Evolutionary conservation across 2,797 vertebrate genomes (phyloP).

Genomic region (Microchirus variegatus): DNA sequence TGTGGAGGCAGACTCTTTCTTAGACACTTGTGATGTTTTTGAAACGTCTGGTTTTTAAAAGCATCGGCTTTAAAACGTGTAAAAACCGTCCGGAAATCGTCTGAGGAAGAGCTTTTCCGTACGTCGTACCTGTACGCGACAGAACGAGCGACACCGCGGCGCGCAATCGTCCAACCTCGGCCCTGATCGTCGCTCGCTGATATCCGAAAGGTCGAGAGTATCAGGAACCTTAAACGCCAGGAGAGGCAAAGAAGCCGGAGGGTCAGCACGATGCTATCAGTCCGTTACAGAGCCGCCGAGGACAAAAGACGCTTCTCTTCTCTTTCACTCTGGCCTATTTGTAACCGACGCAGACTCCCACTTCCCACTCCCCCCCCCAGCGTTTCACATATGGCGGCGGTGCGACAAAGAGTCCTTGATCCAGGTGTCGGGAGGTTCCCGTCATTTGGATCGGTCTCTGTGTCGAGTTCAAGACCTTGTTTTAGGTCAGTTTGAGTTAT

Average conservation of each 20-base stretch:
- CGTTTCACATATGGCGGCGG: conserved; percentile 54
- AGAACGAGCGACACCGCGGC: too few relatives aligned
- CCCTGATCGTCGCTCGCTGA: conserved; percentile 30
- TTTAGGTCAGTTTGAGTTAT: conserved; percentile 45
- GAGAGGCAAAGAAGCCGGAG: conserved; percentile 58
- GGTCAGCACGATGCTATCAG: conserved; percentile 77
- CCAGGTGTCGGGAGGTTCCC: conserved; percentile 76
- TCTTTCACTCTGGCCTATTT: conserved; percentile 76
- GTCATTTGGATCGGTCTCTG: conserved; percentile 52
- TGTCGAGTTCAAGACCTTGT: conserved; percentile 53
- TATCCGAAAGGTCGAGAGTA: conserved; percentile 68
- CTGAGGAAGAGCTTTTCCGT: too few relatives aligned
- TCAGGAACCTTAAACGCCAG: conserved; percentile 63
- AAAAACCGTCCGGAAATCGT: too few relatives aligned
- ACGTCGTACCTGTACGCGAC: too few relatives aligned
- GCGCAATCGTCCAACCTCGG: too few relatives aligned
- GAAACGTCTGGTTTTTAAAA: too few relatives aligned
- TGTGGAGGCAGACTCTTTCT: too few relatives aligned
- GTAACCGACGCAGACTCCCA: conserved; percentile 57
- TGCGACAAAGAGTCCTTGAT: conserved; percentile 67
- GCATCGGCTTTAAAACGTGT: too few relatives aligned
- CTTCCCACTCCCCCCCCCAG: too few relatives aligned
- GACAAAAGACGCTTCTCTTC: conserved; percentile 73
- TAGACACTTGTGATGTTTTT: too few relatives aligned
- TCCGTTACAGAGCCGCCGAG: conserved; percentile 73